A percentile compares a stretch with the other conserved stretches of the same genome.
Evolutionary conservation across 2,888 invertebrate species (phyloP).

Genomic region (Neoitamus cyanurus): DNA sequence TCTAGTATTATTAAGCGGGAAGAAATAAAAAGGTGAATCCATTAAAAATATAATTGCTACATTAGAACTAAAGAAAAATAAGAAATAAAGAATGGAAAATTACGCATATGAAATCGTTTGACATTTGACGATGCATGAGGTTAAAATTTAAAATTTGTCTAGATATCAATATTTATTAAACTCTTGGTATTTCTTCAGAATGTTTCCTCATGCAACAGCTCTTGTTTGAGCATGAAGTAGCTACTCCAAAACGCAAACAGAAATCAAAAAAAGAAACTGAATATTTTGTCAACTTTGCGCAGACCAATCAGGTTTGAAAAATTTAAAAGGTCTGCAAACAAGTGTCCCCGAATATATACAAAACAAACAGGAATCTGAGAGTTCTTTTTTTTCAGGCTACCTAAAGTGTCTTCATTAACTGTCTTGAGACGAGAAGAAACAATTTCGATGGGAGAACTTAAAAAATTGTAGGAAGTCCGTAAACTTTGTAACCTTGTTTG

Average conservation of each 20-base stretch:
- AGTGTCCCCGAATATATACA: background rate
- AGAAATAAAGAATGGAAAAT: too few species aligned
- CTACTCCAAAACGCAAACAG: background rate
- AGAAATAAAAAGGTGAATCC: too few species aligned
- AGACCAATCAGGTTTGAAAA: background rate
- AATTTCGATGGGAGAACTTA: conserved; percentile 20
- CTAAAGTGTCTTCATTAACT: conserved; percentile 8
- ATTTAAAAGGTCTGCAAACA: conserved; percentile 16
- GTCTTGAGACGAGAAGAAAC: conserved; percentile 25
- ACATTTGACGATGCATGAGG: too few species aligned
- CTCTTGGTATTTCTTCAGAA: background rate
- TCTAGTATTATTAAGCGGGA: too few species aligned
- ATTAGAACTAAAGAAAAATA: too few species aligned
- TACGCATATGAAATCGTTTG: too few species aligned
- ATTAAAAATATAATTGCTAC: too few species aligned
- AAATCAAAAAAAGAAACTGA: conserved; percentile 24
- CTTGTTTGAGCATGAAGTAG: background rate
- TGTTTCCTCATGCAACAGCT: background rate
- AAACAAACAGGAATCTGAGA: background rate
- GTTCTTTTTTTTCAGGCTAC: background rate
- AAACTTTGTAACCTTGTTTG: conserved; percentile 36
- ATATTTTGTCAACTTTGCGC: conserved; percentile 4
- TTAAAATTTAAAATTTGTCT: too few species aligned
- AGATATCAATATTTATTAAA: background rate
- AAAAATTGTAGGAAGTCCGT: conserved; percentile 24